Evolutionary conservation across 2,888 invertebrate genomes (phyloP), one percentile per base, ranked within the genome.

Genomic region (Synanthedon formicaeformis): DNA sequence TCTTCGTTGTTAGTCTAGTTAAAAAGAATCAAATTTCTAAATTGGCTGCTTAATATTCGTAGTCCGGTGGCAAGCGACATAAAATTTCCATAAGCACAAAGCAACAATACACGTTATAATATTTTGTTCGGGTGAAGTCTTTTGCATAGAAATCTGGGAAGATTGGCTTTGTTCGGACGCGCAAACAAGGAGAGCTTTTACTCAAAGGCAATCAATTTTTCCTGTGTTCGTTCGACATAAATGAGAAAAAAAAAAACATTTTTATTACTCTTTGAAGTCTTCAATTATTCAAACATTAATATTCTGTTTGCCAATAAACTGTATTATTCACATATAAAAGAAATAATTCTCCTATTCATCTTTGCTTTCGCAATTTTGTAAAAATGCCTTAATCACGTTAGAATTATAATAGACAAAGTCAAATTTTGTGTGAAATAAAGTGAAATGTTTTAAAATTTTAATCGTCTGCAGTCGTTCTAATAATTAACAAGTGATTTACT

Each of bases 101-200:
- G 75, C 71, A 71, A 74, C 70, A 71, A 72, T 73, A 67, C 56
- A 71, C 63, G 56, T 58, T 64, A 69, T 73, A 75, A 75, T 80
- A 79, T 82, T 81, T 78, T 78, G 70, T 70, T 73, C 66, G 57
- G 61, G 59, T 57, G 57, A 67, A 75, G 69, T 76, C 66, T 73
- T 81, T 81, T 78, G 77, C 78, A 79, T 75, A 71, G 73, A 73
- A 80, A 78, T 79, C 71, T 71, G 66, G 61, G 57, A 64, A 73
- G 71, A 79, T 78, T 81, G 78, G 75, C 76, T 76, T 81, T 81
- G 78, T 82, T 65, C 72, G 73, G 72, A 67, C 72, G 61, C 71
- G 71, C 75, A 81, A 81, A 81, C 76, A 78, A 75, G 68, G 69
- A 63, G 60, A 67, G 68, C 72, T 69, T 61, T 62, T 66, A 69